A percentile compares a stretch with the other conserved stretches of the same genome.
Conservation (phyloP, 2,888 invertebrate genomes). For the Hanleya hanleyi region DNA sequence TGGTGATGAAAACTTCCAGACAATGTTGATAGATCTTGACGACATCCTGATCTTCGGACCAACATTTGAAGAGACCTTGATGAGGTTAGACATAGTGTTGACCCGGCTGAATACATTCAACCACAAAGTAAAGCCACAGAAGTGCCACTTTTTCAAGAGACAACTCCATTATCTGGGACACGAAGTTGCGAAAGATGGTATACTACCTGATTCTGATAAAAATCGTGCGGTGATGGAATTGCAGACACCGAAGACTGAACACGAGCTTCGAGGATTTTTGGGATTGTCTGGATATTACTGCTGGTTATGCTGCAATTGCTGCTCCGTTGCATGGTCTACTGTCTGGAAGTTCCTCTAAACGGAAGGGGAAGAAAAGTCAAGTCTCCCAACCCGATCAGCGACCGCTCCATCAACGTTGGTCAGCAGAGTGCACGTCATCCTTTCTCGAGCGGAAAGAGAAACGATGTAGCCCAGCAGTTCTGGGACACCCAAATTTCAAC, state of each 20-base stretch:
- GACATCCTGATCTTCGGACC: slow-evolving; percentile 46
- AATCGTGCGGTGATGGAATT: not conserved
- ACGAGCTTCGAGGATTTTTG: not conserved
- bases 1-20: slow-evolving; percentile 37
- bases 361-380: no score
- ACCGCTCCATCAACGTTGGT: no score
- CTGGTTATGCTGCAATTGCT: not conserved
- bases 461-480: not conserved
- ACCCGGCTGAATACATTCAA: not conserved
- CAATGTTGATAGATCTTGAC: slow-evolving; percentile 39
- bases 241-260: not conserved
- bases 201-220: not conserved
- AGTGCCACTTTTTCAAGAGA: not conserved
- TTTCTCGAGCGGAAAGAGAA: not conserved
- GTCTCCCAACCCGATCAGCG: no score
- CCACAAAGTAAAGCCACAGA: not conserved
- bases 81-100: slow-evolving; percentile 31
- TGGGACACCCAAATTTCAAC: not conserved
- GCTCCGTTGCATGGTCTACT: not conserved
- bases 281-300: not conserved
- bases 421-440: no score
- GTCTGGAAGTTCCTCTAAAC: no score
- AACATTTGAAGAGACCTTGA: no score
- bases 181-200: slow-evolving; percentile 13
- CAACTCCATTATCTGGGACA: not conserved